Conservation (phyloP, 2,113 vertebrate species). For the Cyphomyrus discorhynchus region DNA sequence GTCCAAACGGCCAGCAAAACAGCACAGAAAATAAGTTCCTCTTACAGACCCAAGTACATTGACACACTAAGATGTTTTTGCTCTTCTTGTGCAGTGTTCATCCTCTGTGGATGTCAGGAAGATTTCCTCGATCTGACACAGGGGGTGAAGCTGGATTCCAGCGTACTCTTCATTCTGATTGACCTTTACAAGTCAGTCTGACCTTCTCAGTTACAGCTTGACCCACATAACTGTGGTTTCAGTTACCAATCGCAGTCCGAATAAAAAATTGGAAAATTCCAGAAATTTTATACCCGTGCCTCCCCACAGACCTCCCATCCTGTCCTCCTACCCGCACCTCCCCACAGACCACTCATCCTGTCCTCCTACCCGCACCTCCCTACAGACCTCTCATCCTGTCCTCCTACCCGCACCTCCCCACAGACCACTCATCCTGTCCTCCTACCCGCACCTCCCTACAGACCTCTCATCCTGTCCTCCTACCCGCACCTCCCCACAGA, state of each 20-base stretch:
- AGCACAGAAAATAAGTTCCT: background rate
- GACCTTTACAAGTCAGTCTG: constrained; percentile 88
- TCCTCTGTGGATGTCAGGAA: constrained; percentile 71
- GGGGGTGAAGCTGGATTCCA: constrained; percentile 41
- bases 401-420: too few relatives aligned
- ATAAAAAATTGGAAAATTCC: background rate
- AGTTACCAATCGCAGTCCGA: background rate
- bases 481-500: too few relatives aligned
- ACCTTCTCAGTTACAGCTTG: background rate
- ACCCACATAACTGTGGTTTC: background rate
- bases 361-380: too few relatives aligned
- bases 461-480: too few relatives aligned
- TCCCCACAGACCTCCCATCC: too few relatives aligned
- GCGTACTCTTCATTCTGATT: constrained; percentile 75
- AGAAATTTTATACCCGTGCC: background rate
- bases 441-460: too few relatives aligned
- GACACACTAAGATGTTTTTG: background rate
- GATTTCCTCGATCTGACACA: constrained; percentile 47
- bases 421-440: too few relatives aligned
- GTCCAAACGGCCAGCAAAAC: background rate
- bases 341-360: too few relatives aligned
- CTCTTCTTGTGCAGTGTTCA: constrained; percentile 65
- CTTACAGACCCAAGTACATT: background rate
- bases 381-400: too few relatives aligned
- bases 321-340: background rate